Evolutionary conservation across 2,797 vertebrate genomes (phyloP), one percentile per base, ranked within the genome.

Genomic region (Myripristis jacobus): DNA sequence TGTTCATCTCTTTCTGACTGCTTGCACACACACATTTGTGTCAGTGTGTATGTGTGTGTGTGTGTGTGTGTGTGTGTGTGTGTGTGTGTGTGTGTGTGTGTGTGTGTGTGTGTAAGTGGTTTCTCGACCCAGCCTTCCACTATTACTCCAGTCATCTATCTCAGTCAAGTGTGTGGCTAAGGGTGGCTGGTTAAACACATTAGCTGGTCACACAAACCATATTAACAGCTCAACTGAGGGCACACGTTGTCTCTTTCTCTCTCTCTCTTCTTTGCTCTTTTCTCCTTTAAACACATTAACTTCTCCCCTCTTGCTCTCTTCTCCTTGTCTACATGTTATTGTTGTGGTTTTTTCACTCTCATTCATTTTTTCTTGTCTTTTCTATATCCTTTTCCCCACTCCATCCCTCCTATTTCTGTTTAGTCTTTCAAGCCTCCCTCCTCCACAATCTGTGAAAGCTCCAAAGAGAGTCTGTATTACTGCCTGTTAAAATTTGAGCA

Each of bases 211-310:
- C 52, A 52, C 31, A 52, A 47, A 53, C 9, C 60, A 53, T 10
- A 59, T 83, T 73, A 77, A 65, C 68, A 70, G 51, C 59, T 64
- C 71, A 43, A 24, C 71, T 69, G 80, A 70, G 80, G 65, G 53
- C 70, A 65, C 41, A 50, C 68, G 29, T 38, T 34, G 51, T 38
- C n/a, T 62, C 74, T 76, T 57, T 74, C 43, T 57, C 54, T 73
- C 47, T 75, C 79, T 66, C 68, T 78, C 61, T 79, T 65, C 48
- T 38, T 66, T 60, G 48, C 16, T 13, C 27, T n/a, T n/a, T n/a
- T 83, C 69, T 70, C 77, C 67, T 80, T 77, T 76, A 68, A 83
- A 73, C 59, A 53, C 66, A 79, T 87, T 47, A 86, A 46, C 38
- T 15, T 27, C 51, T 72, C n/a, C n/a, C n/a, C n/a, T n/a, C n/a